Evolutionary conservation across 2,797 vertebrate species (phyloP), one percentile per base, ranked within the genome.

Genomic region (Hyperoplus lanceolatus): DNA sequence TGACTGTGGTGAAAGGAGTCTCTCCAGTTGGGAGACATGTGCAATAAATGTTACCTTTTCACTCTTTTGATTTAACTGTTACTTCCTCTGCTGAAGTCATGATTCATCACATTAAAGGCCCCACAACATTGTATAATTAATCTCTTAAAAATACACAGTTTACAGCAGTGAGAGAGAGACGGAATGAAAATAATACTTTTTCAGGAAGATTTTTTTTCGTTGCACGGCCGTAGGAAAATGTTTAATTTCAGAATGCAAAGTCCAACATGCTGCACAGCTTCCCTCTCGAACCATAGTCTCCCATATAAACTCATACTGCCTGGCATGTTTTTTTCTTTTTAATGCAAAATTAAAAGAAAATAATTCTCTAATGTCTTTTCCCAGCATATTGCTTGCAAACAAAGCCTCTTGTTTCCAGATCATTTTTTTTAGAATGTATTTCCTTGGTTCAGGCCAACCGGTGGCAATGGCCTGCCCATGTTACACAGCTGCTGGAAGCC

Each of bases 401-500:
- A 6, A 46, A 49, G 41, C 63, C 12, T 38, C 5, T 58, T 62
- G 60, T 78, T 70, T 36, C 41, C 18, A 64, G 50, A 4, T 49
- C 18, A 48, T 1, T 50, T 13, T 3, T 60, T 68, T 56, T 45
- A 49, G 18, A 39, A 43, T 59, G 61, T 59, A 45, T 84, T 76
- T 65, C 9, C 21, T 60, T 39, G 6, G 4, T 43, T 8, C 8
- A 60, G 58, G 73, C 59, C 29, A 36, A 54, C 13, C 60, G 45
- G 70, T 77, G 68, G 76, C 81, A 77, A 0, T 48, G 72, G 56
- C 75, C 68, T 78, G 69, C 62, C 74, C 59, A 16, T 64, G 53
- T 77, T 69, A 60, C 36, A 53, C 84, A 78, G 69, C 79, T 82
- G 82, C 76, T 88, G 75, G 58, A 80, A 83, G 59, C 70, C 72